phyloP scores from a whole-genome alignment of 2,113 vertebrate genomes.

The Sander lucioperca region DNA sequence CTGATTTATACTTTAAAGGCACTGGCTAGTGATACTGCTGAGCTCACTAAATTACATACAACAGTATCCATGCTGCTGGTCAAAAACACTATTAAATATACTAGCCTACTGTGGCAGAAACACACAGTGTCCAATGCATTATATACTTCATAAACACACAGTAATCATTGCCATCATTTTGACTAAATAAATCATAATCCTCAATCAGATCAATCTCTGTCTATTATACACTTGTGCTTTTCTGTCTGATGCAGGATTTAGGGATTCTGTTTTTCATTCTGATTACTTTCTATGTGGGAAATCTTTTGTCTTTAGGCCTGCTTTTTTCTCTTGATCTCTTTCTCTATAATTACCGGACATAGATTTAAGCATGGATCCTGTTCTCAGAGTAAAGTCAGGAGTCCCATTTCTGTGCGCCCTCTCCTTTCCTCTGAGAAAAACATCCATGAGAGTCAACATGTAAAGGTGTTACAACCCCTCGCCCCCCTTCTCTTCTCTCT shows the following conservation, averaged over 20 bases:
- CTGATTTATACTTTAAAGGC: slow-evolving; percentile 27
- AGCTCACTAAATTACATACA: slow-evolving; percentile 22
- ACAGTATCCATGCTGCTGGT: background rate
- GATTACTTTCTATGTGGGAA: background rate
- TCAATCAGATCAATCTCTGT: slow-evolving; percentile 38
- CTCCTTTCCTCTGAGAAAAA: slow-evolving; percentile 63
- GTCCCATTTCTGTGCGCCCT: slow-evolving; percentile 19
- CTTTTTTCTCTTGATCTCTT: background rate
- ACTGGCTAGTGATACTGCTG: background rate
- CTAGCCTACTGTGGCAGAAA: background rate
- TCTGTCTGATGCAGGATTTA: slow-evolving; percentile 34
- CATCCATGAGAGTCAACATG: slow-evolving; percentile 56
- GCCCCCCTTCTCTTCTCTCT: slow-evolving; percentile 68
- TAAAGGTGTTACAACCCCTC: slow-evolving; percentile 33
- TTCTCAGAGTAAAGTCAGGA: slow-evolving; percentile 59
- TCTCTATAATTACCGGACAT: background rate
- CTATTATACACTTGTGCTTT: slow-evolving; percentile 43
- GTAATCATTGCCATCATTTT: slow-evolving; percentile 9
- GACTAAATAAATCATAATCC: slow-evolving; percentile 47
- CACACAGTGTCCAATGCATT: background rate
- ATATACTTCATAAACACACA: slow-evolving; percentile 5
- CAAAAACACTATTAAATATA: background rate
- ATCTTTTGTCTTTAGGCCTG: background rate
- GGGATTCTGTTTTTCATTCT: slow-evolving; percentile 42
- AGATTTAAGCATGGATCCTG: slow-evolving; percentile 47